Base-by-base conservation (phyloP, 2,797 vertebrate genomes). In the Betta splendens region DNA sequence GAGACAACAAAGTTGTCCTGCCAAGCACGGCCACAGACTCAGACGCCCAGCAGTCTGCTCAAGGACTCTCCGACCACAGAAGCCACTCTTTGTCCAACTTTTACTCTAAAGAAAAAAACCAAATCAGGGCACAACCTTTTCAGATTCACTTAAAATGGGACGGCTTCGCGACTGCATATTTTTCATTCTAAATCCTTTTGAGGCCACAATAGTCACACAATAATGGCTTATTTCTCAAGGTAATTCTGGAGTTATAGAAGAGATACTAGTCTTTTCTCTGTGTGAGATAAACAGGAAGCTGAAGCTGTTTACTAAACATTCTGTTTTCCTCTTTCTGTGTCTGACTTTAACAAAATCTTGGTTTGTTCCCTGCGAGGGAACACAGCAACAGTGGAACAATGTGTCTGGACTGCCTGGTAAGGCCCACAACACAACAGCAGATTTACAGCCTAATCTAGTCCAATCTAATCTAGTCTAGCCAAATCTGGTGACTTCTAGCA, bases 41-140 rank as follows among this genome's bases (percentile, higher is more conserved):
- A 87, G 85, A 86, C 87, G 72, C 77, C 77, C 61, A 54, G 77
- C 80, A 91, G 89, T 91, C 86, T 87, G 84, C 71, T 66, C 72
- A 87, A 83, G 83, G 84, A 73, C 81, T 82, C 74, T 76, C 46
- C 54, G 76, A 85, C 80, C 87, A 83, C 85, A 89, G 71, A 44
- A 53, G 64, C 61, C 60, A 61, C 79, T 80, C 48, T 42, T 75
- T 80, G 76, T 86, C 79, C 81, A 81, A 59, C 79, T 75, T 16
- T 36, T 35, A 36, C 35, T 36, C 53, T 59, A 49, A 49, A 49
- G 44, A 64, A 49, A 63, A 81, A 78, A 52, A 44, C 8, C 29
- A 79, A 65, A 52, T 38, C 60, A 43, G 72, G 51, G 50, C 62
- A 57, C 22, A 26, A 69, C 68, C 74, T 69, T 65, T 48, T 77